Conservation (phyloP, 2,797 vertebrate genomes). For the Pangasius sanitwongsei region DNA sequence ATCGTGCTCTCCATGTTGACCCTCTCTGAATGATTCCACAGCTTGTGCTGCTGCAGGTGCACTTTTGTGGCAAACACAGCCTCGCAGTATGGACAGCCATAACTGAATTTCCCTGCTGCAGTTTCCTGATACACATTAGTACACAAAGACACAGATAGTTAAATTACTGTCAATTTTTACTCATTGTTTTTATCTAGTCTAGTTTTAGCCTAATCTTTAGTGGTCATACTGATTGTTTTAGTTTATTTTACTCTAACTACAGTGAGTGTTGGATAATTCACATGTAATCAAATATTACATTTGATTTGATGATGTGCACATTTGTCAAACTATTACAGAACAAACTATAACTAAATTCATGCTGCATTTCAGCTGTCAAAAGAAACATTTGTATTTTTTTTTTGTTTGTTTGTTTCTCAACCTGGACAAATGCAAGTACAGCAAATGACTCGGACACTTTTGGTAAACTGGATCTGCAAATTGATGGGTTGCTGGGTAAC, state of each 20-base stretch:
- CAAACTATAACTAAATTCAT: not conserved
- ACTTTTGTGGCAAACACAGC: constrained; percentile 93
- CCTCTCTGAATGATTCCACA: constrained; percentile 91
- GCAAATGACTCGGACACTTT: not conserved
- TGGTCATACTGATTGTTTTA: not conserved
- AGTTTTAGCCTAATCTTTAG: not conserved
- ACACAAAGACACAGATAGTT: not conserved
- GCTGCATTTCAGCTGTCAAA: not conserved
- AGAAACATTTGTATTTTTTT: not conserved
- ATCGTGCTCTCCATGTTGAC: constrained; percentile 71
- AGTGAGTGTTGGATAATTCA: not conserved
- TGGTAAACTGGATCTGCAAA: not conserved
- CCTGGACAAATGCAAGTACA: not conserved
- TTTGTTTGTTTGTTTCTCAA: not conserved
- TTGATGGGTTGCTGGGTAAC: not conserved
- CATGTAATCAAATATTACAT: not conserved
- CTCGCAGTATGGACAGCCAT: constrained; percentile 89
- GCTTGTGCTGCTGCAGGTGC: constrained; percentile 93
- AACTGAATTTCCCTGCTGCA: constrained; percentile 85
- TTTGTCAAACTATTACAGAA: too few species aligned
- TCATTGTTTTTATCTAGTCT: not conserved
- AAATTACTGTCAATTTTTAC: not conserved
- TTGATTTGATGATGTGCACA: not conserved
- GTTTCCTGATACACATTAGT: constrained; percentile 70
- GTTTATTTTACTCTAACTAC: not conserved